A percentile compares a stretch with the other conserved stretches of the same genome.
These are phyloP conservation scores for Chaetodon auriga DNA, from an alignment of 2,113 vertebrate species.

Conservation along the genomic window DNA sequence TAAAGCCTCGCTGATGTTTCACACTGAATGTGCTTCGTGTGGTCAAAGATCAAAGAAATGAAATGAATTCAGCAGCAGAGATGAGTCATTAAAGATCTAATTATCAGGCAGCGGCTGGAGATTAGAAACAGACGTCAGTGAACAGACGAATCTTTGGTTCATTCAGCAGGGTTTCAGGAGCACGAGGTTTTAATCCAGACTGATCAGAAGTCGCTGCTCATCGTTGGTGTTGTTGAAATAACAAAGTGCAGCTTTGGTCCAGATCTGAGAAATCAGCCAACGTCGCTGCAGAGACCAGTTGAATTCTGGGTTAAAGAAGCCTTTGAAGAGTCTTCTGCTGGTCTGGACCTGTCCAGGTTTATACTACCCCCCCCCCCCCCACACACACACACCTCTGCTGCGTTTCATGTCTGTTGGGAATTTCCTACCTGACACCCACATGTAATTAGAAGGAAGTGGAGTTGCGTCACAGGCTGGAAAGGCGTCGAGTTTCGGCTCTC, in stretches of 20 bases:
- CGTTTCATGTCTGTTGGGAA: slow-evolving; percentile 78
- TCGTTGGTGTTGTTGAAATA: too few relatives aligned
- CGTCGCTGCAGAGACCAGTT: neutral
- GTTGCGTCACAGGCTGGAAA: slow-evolving; percentile 63
- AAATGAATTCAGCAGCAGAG: too few relatives aligned
- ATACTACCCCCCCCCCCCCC: neutral
- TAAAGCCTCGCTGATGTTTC: neutral
- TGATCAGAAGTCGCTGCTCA: too few relatives aligned
- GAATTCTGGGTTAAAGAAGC: neutral
- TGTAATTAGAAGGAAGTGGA: slow-evolving; percentile 72
- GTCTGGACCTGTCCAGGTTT: slow-evolving; percentile 45
- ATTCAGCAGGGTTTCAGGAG: too few relatives aligned
- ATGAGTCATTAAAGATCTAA: too few relatives aligned
- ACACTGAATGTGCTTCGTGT: too few relatives aligned
- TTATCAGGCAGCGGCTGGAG: too few relatives aligned
- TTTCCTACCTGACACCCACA: slow-evolving; percentile 75
- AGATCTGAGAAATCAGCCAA: neutral
- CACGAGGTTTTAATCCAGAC: too few relatives aligned
- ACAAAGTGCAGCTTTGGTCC: too few relatives aligned
- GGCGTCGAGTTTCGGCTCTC: slow-evolving; percentile 37
- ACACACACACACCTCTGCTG: slow-evolving; percentile 37
- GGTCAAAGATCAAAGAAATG: too few relatives aligned
- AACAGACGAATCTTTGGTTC: too few relatives aligned
- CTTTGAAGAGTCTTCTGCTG: slow-evolving; percentile 29
- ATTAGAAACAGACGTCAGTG: too few relatives aligned